Evolutionary conservation across 1,140 invertebrate species (phyloP), one percentile per base, ranked within the genome.

Genomic region (Antheraea pernyi): DNA sequence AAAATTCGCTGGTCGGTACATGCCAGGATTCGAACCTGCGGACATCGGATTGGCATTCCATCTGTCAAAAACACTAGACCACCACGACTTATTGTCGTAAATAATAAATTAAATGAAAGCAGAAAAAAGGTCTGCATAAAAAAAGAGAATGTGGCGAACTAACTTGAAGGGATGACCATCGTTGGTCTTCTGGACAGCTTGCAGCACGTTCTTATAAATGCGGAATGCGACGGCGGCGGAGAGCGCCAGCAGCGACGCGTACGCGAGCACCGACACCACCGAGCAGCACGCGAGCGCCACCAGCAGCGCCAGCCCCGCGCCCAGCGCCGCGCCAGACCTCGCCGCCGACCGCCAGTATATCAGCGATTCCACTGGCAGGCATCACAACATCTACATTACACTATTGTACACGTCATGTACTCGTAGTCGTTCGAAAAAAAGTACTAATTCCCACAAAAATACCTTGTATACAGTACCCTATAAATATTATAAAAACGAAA

Each of bases 131-230:
- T 6, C 11, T 13, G 11, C 16, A 53, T 1, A 42, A 19, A 59
- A 8, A 19, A 5, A 22, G 19, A 3, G 3, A 60, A 60, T 7
- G 2, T 0, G 18, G 0, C 18, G 18, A 9, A 39, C 63, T 65
- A 91, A 98, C 98, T 99, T 98, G 96, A 99, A 99, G 70, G 99
- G 98, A 93, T 99, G 98, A 87, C 97, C 98, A 85, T 99, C 98
- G 79, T 97, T 96, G 75, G 98, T 98, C 93, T 99, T 99, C 93
- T 99, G 98, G 74, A 99, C 96, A 76, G 98, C 98, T 85, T 98
- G 97, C 88, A 99, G 95, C 77, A 99, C 95, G 88, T 96, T 97
- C 94, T 98, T 99, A 95, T 99, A 99, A 80, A 99, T 95, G 86
- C 98, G 96, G 95, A 98, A 99, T 85, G 95, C 95, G 83, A 99